Base-by-base conservation (phyloP, 2,797 vertebrate genomes). In the Halcyon leucocephala region DNA sequence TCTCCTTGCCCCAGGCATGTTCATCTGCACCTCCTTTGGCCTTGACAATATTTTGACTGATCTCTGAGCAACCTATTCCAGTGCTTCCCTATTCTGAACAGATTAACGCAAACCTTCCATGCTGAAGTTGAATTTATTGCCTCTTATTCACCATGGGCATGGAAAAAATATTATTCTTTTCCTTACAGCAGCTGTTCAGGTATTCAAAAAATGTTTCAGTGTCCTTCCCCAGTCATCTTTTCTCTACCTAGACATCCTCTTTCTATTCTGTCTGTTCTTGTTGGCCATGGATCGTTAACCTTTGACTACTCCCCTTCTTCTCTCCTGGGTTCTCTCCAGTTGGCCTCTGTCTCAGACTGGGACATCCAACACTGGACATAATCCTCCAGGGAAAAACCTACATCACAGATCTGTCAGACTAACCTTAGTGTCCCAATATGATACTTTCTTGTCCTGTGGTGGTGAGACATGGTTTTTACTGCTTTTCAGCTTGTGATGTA, bases 111-210 rank as follows among this genome's bases (percentile, higher is more conserved):
- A 73, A 77, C 92, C 55, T 93, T 90, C 78, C 74, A 67, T 37
- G 48, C 78, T 93, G 81, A 79, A 89, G 60, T 82, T 92, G 72
- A 82, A 92, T 70, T 74, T 92, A 62, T 70, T 86, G 51, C 73
- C 25, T 95, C 39, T 93, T 92, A 84, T 48, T 93, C 76, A 95
- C 65, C 70, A 60, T 18, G 25, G 64, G 31, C 55, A 52, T 93
- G 74, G 83, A 94, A 93, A 95, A 88, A 33, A 73, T 66, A 86
- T 94, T 77, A 89, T 79, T 64, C 25, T 94, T 78, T 94, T 82
- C 48, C 64, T 84, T 83, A 52, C 51, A 86, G 77, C 64, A 77
- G 70, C 78, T 82, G 22, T 62, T 92, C n/a, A 89, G 86, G 54
- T 91, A 62, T 52, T 76, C 79, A 83, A 80, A 79, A 93, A 92